Conservation (phyloP, 2,888 invertebrate species). For the Epirrhoe tristata region DNA sequence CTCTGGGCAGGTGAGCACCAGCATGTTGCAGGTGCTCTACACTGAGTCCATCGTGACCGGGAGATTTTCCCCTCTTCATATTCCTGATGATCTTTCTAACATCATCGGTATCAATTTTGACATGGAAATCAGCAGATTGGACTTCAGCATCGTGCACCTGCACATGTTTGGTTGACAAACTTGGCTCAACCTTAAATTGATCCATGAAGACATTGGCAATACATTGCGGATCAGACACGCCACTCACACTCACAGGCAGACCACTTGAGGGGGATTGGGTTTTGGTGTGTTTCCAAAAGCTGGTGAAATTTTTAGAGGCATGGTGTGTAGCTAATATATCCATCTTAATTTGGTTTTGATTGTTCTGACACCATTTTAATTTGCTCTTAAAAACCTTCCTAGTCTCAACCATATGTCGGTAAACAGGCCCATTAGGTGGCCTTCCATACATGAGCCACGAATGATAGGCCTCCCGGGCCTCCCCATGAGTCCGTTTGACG, state of each 20-base stretch:
- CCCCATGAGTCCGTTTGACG: no score
- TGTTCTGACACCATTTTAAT: no score
- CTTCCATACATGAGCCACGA: no score
- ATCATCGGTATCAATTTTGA: background rate
- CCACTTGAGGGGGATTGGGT: background rate
- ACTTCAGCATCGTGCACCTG: constrained; percentile 11
- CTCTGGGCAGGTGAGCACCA: constrained; percentile 9
- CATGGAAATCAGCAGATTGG: background rate
- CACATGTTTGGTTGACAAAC: constrained; percentile 10
- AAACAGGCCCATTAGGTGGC: no score
- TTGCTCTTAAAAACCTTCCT: background rate
- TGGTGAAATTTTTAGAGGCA: constrained; percentile 1
- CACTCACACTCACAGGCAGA: constrained; percentile 9
- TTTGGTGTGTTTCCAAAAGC: constrained; percentile 5
- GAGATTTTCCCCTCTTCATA: constrained; percentile 12
- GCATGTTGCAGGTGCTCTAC: constrained; percentile 20
- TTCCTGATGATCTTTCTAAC: background rate
- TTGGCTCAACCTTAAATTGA: constrained; percentile 16
- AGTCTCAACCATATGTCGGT: no score
- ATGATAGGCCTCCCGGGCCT: no score
- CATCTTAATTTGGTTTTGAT: no score
- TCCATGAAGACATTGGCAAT: no score
- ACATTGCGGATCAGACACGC: background rate
- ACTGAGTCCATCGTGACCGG: constrained; percentile 18
- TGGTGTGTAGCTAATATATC: no score